Evolutionary conservation across 2,888 invertebrate species (phyloP), one percentile per base, ranked within the genome.

Genomic region (Rambutsinella grinnellia): DNA sequence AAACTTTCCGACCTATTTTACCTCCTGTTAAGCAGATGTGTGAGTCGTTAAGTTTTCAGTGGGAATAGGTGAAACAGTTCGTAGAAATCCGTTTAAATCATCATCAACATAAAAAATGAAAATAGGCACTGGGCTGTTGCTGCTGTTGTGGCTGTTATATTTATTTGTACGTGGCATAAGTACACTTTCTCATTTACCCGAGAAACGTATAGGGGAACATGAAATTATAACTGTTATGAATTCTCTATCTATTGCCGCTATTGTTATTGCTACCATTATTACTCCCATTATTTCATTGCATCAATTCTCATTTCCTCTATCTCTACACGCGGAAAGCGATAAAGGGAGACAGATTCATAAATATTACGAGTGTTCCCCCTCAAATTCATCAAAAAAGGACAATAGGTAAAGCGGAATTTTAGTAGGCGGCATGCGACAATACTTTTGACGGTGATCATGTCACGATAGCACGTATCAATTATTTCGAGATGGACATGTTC

Each of bases 251-350:
- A 24, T 46, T 24, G 10, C 44, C 23, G 23, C 23, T 36, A 36
- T 36, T 36, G 13, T 36, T 60, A 24, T 46, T 24, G 15, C 44
- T 15, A 44, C 23, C 15, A 56, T 66, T 66, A 56, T 54, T 54
- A 65, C 26, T 46, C 44, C 56, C 46, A 46, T 60, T 54, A 66
- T 66, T 54, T 58, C 60, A 68, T 76, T 69, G 62, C 75, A 76
- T 76, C 68, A 76, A 69, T 65, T 76, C 63, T 76, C 76, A 69
- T 70, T 76, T 76, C 76, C 70, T 76, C 62, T 53, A 27, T 44
- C 61, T 67, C 51, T 56, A 26, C 74, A 60, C 61, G 54, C 47
- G 26, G 36, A 36, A 67, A 60, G 28, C 74, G 74, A 74, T 74
- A 74, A 74, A 74, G 46, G 24, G 28, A 54, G 74, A 65, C 65